Conservation (phyloP, 2,888 invertebrate species). For the Tipula vernalis region DNA sequence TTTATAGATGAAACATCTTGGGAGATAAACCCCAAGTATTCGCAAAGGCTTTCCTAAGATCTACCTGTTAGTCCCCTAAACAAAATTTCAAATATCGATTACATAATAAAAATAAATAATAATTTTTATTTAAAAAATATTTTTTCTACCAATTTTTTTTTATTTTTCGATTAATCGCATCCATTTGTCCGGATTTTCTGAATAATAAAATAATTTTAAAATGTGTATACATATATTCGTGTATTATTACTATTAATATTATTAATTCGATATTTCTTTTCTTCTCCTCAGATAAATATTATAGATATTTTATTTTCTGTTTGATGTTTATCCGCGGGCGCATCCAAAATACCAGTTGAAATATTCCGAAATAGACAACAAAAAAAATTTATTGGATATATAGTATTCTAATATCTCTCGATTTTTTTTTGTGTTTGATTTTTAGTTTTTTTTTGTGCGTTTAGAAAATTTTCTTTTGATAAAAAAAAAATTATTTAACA, state of each 20-base stretch:
- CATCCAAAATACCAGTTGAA: background rate
- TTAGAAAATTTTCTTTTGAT: background rate
- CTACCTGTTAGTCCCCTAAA: background rate
- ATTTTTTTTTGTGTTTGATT: background rate
- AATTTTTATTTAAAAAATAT: background rate
- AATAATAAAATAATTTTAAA: background rate
- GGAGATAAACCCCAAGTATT: too few species aligned
- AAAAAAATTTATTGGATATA: background rate
- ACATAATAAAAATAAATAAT: background rate
- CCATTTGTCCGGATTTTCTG: background rate
- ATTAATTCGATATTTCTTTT: background rate
- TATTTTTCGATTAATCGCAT: constrained; percentile 7
- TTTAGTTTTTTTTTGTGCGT: background rate
- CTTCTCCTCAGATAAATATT: background rate
- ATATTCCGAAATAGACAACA: background rate
- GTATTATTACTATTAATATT: background rate
- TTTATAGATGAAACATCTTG: too few species aligned
- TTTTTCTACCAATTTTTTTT: background rate
- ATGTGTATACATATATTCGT: background rate
- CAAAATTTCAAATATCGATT: background rate
- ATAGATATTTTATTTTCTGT: background rate
- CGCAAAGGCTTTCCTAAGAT: too few species aligned
- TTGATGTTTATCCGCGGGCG: background rate
- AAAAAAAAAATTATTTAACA: background rate
- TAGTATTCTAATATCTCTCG: background rate